A percentile compares a stretch with the other conserved stretches of the same genome.
These are phyloP conservation scores for Aphrophora alni DNA, from an alignment of 2,888 invertebrate species.

Conservation along the genomic window DNA sequence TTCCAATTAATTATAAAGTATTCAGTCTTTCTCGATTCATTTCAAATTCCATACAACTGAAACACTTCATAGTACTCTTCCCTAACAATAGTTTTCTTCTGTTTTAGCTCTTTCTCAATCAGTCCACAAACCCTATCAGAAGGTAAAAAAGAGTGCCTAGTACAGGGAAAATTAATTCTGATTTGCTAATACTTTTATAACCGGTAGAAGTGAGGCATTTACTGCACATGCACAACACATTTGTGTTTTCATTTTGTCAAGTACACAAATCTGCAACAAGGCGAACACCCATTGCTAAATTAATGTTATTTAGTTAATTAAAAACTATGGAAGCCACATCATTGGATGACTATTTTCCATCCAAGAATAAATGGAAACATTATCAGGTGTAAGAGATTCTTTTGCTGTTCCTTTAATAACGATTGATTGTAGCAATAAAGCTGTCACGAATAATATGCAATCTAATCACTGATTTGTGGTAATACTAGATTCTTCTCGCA, in stretches of 20 bases:
- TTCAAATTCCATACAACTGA: conserved; percentile 10
- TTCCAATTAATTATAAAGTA: conserved; percentile 21
- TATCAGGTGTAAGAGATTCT: neutral
- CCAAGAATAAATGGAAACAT: conserved; percentile 38
- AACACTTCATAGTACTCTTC: conserved; percentile 17
- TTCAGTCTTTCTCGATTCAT: conserved; percentile 10
- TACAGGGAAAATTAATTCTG: conserved; percentile 15
- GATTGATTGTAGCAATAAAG: conserved; percentile 16
- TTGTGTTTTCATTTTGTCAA: conserved; percentile 20
- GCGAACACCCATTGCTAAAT: neutral
- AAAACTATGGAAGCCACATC: conserved; percentile 35
- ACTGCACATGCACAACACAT: conserved; percentile 11
- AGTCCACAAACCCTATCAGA: conserved; percentile 34
- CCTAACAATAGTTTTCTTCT: neutral
- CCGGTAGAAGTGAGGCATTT: neutral
- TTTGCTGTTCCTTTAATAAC: neutral
- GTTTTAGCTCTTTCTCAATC: conserved; percentile 27
- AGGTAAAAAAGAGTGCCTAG: conserved; percentile 15
- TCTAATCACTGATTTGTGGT: conserved; percentile 24
- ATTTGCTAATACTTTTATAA: neutral
- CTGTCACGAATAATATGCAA: conserved; percentile 23
- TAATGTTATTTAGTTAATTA: conserved; percentile 27
- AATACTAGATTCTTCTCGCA: conserved; percentile 27
- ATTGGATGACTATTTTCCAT: conserved; percentile 35
- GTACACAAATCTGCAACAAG: conserved; percentile 20